Percentiles rank a stretch among this genome's conserved stretches.
These are phyloP conservation scores for Nomada ferruginata DNA, from an alignment of 2,888 invertebrate genomes.

Conservation along the genomic window DNA sequence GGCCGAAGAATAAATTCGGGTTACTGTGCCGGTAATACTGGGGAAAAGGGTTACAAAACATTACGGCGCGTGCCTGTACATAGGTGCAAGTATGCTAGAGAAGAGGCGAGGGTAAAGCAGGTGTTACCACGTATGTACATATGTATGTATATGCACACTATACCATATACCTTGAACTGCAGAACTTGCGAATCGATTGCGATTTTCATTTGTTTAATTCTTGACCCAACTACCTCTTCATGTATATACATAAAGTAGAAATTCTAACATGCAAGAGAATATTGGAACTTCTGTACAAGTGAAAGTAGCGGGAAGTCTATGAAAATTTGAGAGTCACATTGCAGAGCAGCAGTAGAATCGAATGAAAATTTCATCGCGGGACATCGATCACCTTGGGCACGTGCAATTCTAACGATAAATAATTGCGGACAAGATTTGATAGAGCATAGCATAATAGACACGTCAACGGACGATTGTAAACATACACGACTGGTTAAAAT, in stretches of 20 bases:
- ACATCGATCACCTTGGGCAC: neutral
- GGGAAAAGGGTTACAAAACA: constrained; percentile 6
- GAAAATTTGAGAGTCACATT: no score
- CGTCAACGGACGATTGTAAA: constrained; percentile 33
- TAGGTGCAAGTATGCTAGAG: constrained; percentile 8
- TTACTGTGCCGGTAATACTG: neutral
- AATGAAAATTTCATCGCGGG: constrained; percentile 7
- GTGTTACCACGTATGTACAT: constrained; percentile 41
- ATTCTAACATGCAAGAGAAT: no score
- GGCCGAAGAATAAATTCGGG: neutral
- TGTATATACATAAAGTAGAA: no score
- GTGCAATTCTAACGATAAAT: constrained; percentile 2
- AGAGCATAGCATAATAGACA: constrained; percentile 28
- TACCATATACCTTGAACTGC: constrained; percentile 59
- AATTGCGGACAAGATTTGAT: constrained; percentile 17
- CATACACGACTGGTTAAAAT: constrained; percentile 44
- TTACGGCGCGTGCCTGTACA: neutral
- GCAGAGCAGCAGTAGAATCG: neutral
- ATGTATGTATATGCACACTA: neutral
- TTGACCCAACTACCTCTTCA: neutral
- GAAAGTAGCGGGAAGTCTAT: no score
- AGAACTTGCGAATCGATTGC: constrained; percentile 61
- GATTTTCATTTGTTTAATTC: constrained; percentile 42
- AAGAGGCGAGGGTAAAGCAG: constrained; percentile 54
- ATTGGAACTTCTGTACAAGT: neutral